phyloP scores from a whole-genome alignment of 2,888 invertebrate genomes.

The Hydraecia micacea region DNA sequence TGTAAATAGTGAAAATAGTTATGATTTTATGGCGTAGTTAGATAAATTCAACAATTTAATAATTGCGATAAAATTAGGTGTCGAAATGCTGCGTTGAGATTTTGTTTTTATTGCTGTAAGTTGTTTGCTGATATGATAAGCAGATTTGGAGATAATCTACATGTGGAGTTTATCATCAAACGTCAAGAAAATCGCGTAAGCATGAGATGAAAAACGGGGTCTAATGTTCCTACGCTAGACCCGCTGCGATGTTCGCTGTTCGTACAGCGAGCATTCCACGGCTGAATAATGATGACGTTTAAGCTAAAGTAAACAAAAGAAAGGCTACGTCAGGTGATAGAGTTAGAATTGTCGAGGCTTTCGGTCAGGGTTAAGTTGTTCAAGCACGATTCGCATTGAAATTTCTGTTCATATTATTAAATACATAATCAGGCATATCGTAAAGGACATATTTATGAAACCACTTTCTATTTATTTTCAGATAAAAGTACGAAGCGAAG shows the following conservation, averaged over 20 bases:
- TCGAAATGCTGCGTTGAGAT: conserved; percentile 13
- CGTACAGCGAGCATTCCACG: neutral
- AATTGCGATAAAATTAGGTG: conserved; percentile 11
- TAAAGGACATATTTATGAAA: neutral
- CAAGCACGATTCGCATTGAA: neutral
- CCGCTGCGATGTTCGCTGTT: no score
- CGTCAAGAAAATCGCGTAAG: neutral
- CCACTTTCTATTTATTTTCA: conserved; percentile 70
- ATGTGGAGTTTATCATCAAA: neutral
- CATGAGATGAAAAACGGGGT: neutral
- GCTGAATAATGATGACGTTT: neutral
- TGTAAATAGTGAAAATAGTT: conserved; percentile 43
- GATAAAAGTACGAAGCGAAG: conserved; percentile 79
- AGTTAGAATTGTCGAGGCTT: neutral
- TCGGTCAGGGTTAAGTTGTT: conserved; percentile 9
- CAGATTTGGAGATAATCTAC: neutral
- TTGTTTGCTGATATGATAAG: conserved; percentile 7
- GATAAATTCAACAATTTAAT: conserved; percentile 17
- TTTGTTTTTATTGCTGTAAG: conserved; percentile 22
- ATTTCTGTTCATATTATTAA: neutral
- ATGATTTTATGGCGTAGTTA: conserved; percentile 26
- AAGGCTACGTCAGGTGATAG: neutral
- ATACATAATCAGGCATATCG: neutral
- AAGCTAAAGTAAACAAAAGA: conserved; percentile 27
- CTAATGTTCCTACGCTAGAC: no score